phyloP scores from a whole-genome alignment of 1,140 invertebrate species.

The Heliothis virescens region DNA sequence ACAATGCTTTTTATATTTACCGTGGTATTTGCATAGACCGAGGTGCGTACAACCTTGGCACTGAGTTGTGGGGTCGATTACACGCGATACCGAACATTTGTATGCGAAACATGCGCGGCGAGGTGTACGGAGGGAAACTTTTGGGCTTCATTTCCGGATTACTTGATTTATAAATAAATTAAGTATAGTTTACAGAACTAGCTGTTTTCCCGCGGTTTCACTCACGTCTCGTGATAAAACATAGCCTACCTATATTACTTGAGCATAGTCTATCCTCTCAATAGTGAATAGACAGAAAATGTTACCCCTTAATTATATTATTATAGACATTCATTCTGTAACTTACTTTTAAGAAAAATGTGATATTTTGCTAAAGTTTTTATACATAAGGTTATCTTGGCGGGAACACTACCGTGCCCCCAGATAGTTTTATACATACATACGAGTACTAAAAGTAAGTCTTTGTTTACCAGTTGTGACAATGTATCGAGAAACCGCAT shows the following conservation, averaged over 20 bases:
- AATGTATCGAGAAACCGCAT: neutral
- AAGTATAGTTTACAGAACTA: neutral
- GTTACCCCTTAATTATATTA: no score
- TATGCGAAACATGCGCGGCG: constrained; percentile 45
- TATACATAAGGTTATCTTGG: no score
- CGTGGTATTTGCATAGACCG: constrained; percentile 8
- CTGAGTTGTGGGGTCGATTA: constrained; percentile 50
- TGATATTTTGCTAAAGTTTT: no score
- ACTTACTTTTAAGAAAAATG: neutral
- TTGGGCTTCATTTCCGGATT: constrained; percentile 48
- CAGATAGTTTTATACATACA: no score
- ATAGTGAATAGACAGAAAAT: no score
- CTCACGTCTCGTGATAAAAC: no score
- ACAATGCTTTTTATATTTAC: constrained; percentile 20
- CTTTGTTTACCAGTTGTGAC: neutral
- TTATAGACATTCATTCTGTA: no score
- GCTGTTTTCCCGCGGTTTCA: no score
- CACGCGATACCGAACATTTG: constrained; percentile 42
- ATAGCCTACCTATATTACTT: no score
- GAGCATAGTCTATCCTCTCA: no score
- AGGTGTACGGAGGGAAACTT: constrained; percentile 46
- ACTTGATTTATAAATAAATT: neutral
- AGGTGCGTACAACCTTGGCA: constrained; percentile 51
- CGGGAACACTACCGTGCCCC: no score
- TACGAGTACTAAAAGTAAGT: no score